phyloP scores from a whole-genome alignment of 1,140 invertebrate genomes.

The Calephelis virginiensis region DNA sequence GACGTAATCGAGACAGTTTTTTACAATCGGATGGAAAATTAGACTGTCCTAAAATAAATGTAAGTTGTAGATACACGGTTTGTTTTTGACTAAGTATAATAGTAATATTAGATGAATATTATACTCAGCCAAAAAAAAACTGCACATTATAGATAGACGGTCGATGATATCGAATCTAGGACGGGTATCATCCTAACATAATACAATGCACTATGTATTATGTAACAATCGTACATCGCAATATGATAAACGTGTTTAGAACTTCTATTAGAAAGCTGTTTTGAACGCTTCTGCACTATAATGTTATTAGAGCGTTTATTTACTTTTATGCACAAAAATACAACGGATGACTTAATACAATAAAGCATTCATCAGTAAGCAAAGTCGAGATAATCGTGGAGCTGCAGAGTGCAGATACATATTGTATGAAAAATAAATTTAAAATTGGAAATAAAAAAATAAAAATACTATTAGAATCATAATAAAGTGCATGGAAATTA shows the following conservation, averaged over 20 bases:
- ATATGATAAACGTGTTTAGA: slow-evolving; percentile 23
- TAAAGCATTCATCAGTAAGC: not conserved
- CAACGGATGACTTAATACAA: not conserved
- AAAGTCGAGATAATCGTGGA: too few species aligned
- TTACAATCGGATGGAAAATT: too few species aligned
- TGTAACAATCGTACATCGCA: slow-evolving; percentile 31
- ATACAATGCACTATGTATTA: slow-evolving; percentile 30
- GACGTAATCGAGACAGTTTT: too few species aligned
- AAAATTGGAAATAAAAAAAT: too few species aligned
- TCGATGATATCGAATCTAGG: slow-evolving; percentile 34
- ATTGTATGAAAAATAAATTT: too few species aligned
- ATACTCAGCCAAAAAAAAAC: slow-evolving; percentile 12
- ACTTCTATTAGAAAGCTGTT: slow-evolving; percentile 16
- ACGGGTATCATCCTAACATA: slow-evolving; percentile 31
- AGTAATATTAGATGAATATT: too few species aligned
- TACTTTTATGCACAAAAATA: not conserved
- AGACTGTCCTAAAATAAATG: too few species aligned
- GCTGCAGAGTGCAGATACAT: too few species aligned
- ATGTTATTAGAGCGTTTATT: not conserved
- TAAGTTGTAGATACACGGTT: too few species aligned
- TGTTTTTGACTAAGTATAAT: too few species aligned
- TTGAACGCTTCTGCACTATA: not conserved
- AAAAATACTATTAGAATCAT: too few species aligned
- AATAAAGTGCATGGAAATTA: too few species aligned
- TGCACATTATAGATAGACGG: slow-evolving; percentile 2